phyloP scores from a whole-genome alignment of 2,113 vertebrate species.

The Speoplatyrhinus poulsoni region DNA sequence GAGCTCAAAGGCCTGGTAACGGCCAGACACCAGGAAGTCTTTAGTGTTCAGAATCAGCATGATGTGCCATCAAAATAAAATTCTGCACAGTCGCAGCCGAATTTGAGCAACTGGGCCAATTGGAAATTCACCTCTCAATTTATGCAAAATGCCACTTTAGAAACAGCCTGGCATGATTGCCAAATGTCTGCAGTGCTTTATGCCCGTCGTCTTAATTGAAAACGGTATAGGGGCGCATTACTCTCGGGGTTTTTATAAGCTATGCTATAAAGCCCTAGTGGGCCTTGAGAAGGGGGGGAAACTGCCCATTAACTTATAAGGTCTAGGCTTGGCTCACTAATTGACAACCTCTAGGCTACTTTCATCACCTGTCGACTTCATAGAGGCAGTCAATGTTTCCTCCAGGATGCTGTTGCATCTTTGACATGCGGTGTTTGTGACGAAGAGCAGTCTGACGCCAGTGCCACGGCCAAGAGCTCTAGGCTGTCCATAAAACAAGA shows the following conservation, averaged over 20 bases:
- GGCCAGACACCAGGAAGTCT: constrained; percentile 64
- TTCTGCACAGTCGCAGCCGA: constrained; percentile 62
- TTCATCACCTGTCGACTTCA: constrained; percentile 93
- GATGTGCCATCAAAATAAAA: constrained; percentile 67
- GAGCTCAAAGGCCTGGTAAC: constrained; percentile 54
- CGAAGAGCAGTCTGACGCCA: constrained; percentile 80
- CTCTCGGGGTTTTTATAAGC: constrained; percentile 74
- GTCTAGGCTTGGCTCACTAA: constrained; percentile 86
- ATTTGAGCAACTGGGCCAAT: constrained; percentile 66
- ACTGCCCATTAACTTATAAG: constrained; percentile 86
- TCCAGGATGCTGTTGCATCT: constrained; percentile 85
- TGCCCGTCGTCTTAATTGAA: constrained; percentile 74
- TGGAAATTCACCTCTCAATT: constrained; percentile 63
- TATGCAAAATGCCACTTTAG: constrained; percentile 64
- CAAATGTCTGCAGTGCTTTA: constrained; percentile 69
- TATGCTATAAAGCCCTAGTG: constrained; percentile 78
- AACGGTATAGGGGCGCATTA: constrained; percentile 78
- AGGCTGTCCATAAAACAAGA: constrained; percentile 75
- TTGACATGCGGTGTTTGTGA: constrained; percentile 84
- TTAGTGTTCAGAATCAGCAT: constrained; percentile 63
- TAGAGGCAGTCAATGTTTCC: constrained; percentile 88
- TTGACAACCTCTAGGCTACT: constrained; percentile 91
- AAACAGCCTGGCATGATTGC: constrained; percentile 67
- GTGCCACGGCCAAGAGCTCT: constrained; percentile 60
- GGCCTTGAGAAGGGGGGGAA: constrained; percentile 72